These are phyloP conservation scores for Lepidotrigona ventralis DNA, from an alignment of 1,140 invertebrate genomes.

Conservation along the genomic window DNA sequence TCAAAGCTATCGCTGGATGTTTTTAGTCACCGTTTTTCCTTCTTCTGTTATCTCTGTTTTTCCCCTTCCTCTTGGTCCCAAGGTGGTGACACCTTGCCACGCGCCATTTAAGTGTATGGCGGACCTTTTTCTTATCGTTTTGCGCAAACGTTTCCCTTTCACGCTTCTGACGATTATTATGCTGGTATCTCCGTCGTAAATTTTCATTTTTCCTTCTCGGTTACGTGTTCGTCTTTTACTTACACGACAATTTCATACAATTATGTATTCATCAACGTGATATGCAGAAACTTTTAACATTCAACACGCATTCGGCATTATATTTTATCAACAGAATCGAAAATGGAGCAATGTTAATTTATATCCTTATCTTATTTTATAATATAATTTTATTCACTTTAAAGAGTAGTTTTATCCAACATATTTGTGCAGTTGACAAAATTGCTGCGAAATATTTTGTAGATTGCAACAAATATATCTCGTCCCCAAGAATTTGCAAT, in stretches of 20 bases:
- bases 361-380: neutral
- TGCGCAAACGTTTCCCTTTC: constrained; percentile 53
- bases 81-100: constrained; percentile 57
- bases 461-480: neutral
- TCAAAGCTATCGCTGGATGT: constrained; percentile 4
- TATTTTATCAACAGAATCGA: neutral
- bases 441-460: neutral
- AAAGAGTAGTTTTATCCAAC: neutral
- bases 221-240: neutral
- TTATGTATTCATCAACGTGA: neutral
- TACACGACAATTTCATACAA: neutral
- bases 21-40: neutral
- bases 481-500: neutral
- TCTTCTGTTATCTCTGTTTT: constrained; percentile 41
- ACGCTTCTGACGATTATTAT: neutral
- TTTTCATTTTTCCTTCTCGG: neutral
- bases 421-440: neutral
- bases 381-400: neutral
- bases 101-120: constrained; percentile 49
- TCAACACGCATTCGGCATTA: neutral
- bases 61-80: constrained; percentile 16
- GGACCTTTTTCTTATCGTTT: constrained; percentile 52
- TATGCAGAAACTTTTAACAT: neutral
- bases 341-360: neutral
- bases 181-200: constrained; percentile 4